Conservation (phyloP, 2,888 invertebrate species). For the Nesidiocoris tenuis region DNA sequence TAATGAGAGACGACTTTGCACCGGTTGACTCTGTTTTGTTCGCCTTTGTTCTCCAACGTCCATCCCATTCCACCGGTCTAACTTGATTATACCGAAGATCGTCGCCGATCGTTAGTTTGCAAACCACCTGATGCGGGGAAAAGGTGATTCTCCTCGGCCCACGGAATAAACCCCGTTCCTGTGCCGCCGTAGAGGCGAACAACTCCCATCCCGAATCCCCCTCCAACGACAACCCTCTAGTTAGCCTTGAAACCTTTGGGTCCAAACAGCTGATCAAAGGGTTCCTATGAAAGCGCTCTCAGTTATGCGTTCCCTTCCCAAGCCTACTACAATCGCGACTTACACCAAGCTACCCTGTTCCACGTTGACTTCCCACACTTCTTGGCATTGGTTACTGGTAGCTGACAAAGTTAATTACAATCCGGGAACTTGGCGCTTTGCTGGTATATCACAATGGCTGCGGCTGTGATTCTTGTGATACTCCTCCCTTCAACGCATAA, state of each 20-base stretch:
- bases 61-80: not conserved
- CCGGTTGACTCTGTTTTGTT: not conserved
- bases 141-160: not conserved
- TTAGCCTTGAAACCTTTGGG: not conserved
- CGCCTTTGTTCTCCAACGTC: not conserved
- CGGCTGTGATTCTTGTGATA: not conserved
- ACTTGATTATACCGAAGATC: not conserved
- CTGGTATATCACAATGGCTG: not conserved
- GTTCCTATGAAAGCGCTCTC: not conserved
- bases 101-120: not conserved
- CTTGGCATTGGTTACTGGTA: no score
- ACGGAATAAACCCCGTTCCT: not conserved
- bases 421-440: not conserved
- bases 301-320: not conserved
- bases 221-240: not conserved
- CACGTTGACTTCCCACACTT: not conserved
- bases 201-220: not conserved
- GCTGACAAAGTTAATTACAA: not conserved
- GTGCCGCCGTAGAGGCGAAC: not conserved
- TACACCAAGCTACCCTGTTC: not conserved
- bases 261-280: not conserved
- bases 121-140: not conserved
- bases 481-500: no score
- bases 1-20: not conserved
- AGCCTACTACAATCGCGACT: not conserved